Evolutionary conservation across 2,113 vertebrate genomes (phyloP).

Genomic region (Leucopsar rothschildi): DNA sequence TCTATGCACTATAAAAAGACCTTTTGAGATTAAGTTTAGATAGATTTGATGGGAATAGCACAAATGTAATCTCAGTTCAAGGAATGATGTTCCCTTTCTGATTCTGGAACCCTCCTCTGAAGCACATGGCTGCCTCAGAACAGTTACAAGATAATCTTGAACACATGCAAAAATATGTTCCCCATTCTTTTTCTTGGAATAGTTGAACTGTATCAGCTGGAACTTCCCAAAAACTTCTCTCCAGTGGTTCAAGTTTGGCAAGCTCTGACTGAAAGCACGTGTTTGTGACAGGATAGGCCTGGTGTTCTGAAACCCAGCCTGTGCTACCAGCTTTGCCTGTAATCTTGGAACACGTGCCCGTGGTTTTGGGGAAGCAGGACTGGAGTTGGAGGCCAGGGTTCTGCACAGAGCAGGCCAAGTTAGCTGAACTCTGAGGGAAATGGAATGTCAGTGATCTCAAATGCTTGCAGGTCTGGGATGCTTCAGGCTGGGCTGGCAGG

Average conservation of each 20-base stretch:
- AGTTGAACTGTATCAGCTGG: background rate
- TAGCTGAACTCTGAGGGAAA: background rate
- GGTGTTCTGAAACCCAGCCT: background rate
- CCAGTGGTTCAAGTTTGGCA: background rate
- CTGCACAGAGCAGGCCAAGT: background rate
- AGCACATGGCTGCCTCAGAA: background rate
- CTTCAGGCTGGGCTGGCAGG: background rate
- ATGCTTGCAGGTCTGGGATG: background rate
- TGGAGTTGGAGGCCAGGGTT: background rate
- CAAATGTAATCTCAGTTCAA: background rate
- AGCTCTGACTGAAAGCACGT: background rate
- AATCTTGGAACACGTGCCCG: fast-evolving
- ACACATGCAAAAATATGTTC: background rate
- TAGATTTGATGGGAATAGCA: background rate
- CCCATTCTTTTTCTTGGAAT: constrained; percentile 18
- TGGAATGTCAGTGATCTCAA: background rate
- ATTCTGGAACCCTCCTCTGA: background rate
- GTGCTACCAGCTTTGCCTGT: constrained; percentile 1
- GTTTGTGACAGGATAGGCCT: constrained; percentile 11
- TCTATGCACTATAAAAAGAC: background rate
- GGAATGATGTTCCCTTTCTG: background rate
- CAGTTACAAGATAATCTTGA: background rate
- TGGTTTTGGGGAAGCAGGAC: background rate
- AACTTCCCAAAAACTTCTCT: background rate
- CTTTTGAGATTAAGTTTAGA: background rate